Evolutionary conservation across 2,888 invertebrate species (phyloP).

Genomic region (Spodoptera picta): DNA sequence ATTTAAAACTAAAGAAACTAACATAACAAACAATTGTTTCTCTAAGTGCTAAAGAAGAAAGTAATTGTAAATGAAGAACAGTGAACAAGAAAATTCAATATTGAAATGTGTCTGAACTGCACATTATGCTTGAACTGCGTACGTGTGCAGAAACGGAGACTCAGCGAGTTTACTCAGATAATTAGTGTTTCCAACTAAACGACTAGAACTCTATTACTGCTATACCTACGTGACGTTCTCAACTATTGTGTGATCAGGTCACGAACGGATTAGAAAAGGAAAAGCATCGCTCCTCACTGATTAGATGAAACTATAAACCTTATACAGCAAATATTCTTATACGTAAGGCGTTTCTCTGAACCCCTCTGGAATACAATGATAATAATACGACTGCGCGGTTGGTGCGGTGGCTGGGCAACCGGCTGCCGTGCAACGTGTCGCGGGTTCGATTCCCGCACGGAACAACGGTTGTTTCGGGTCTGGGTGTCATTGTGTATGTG

Average conservation of each 20-base stretch:
- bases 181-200: slow-evolving; percentile 55
- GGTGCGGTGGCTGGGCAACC: too few species aligned
- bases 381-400: too few species aligned
- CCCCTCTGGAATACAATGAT: slow-evolving; percentile 24
- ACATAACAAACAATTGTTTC: too few species aligned
- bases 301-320: slow-evolving; percentile 13
- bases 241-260: slow-evolving; percentile 19
- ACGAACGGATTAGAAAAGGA: slow-evolving; percentile 26
- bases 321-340: slow-evolving; percentile 8
- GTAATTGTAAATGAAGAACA: not conserved
- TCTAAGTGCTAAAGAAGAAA: too few species aligned
- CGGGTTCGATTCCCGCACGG: too few species aligned
- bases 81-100: slow-evolving; percentile 16
- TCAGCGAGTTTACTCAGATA: slow-evolving; percentile 57
- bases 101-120: slow-evolving; percentile 36
- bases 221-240: slow-evolving; percentile 46
- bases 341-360: slow-evolving; percentile 2
- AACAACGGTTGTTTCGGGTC: too few species aligned
- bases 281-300: slow-evolving; percentile 17
- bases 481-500: too few species aligned
- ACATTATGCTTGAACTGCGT: slow-evolving; percentile 49
- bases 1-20: too few species aligned
- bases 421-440: too few species aligned
- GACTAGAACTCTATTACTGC: slow-evolving; percentile 45
- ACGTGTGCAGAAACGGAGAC: slow-evolving; percentile 53